Conservation (phyloP, 2,888 invertebrate species). For the Tipula unca region DNA sequence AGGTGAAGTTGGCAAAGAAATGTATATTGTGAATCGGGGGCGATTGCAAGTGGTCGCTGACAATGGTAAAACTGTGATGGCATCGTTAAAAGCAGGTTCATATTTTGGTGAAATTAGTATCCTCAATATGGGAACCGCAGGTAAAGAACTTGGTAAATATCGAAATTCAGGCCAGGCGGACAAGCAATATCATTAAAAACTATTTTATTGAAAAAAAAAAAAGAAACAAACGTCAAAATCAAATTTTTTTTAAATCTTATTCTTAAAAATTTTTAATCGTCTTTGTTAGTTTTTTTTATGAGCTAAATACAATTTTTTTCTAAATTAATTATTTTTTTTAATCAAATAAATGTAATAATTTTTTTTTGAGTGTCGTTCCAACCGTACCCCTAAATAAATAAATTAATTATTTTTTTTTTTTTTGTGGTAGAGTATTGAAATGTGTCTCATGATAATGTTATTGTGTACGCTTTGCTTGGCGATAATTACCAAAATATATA, state of each 20-base stretch:
- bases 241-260: neutral
- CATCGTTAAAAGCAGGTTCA: slow-evolving; percentile 95
- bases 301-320: neutral
- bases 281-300: neutral
- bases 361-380: neutral
- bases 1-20: slow-evolving; percentile 99
- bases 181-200: slow-evolving; percentile 18
- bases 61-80: slow-evolving; percentile 91
- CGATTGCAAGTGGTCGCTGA: slow-evolving; percentile 90
- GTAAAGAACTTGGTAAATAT: slow-evolving; percentile 95
- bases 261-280: neutral
- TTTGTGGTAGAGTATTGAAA: neutral
- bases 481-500: slow-evolving; percentile 21
- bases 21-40: slow-evolving; percentile 98
- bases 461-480: slow-evolving; percentile 24
- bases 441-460: slow-evolving; percentile 2
- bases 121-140: slow-evolving; percentile 99
- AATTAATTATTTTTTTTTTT: neutral
- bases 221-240: neutral
- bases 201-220: slow-evolving; percentile 19
- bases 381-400: neutral
- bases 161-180: slow-evolving; percentile 48
- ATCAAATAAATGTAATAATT: neutral
- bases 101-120: slow-evolving; percentile 99
- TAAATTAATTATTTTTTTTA: neutral